phyloP scores from a whole-genome alignment of 2,113 vertebrate genomes.

The Myrmecophaga tridactyla region DNA sequence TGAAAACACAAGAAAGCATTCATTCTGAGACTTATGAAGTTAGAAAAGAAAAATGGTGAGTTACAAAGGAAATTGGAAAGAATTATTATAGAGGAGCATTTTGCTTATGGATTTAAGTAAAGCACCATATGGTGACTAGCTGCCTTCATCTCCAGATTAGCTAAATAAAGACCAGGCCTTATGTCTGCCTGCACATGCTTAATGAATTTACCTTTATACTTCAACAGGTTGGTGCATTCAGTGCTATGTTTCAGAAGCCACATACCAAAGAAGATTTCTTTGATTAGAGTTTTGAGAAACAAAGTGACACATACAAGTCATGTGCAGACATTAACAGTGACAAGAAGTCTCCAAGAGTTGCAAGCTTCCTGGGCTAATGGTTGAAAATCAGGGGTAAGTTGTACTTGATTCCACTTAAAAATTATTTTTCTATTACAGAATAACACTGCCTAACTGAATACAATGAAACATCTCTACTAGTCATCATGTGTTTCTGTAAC shows the following conservation, averaged over 20 bases:
- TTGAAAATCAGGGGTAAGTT: conserved; percentile 45
- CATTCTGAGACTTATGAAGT: conserved; percentile 54
- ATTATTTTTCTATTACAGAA: not conserved
- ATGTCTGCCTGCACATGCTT: conserved; percentile 70
- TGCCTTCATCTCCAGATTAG: conserved; percentile 87
- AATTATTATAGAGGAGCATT: conserved; percentile 63
- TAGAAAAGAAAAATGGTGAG: conserved; percentile 66
- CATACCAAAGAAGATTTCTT: conserved; percentile 46
- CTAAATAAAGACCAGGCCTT: conserved; percentile 85
- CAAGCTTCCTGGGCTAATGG: not conserved
- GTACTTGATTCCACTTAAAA: not conserved
- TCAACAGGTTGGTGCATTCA: conserved; percentile 60
- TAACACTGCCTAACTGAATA: not conserved
- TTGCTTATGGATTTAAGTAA: conserved; percentile 38
- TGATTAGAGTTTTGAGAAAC: conserved; percentile 44
- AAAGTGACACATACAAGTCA: not conserved
- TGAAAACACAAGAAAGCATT: conserved; percentile 45
- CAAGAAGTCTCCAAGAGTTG: not conserved
- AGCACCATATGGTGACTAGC: conserved; percentile 87
- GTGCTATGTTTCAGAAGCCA: conserved; percentile 30
- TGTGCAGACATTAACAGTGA: not conserved
- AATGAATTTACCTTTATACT: conserved; percentile 63
- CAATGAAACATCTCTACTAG: not conserved
- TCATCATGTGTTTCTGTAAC: not conserved
- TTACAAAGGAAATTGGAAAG: conserved; percentile 73